Evolutionary conservation across 2,113 vertebrate species (phyloP).

Genomic region (Oxyura jamaicensis): DNA sequence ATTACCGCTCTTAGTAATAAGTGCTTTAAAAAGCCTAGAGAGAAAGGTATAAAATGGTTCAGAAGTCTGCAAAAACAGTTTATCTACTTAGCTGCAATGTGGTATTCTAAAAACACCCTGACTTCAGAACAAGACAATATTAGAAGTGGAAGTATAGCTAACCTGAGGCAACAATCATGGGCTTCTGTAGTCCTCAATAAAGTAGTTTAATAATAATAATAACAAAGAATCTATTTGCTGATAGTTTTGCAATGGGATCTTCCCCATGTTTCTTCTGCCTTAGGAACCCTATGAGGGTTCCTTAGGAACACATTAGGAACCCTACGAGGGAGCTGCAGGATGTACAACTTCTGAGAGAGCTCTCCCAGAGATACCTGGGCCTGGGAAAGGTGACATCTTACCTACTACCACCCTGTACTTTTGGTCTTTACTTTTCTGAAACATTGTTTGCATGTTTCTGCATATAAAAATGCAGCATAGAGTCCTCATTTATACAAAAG

Average conservation of each 20-base stretch:
- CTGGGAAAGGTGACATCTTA: not conserved
- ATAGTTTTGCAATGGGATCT: not conserved
- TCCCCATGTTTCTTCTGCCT: not conserved
- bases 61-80: not conserved
- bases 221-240: not conserved
- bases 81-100: not conserved
- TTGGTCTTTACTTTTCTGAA: not conserved
- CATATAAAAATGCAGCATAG: not conserved
- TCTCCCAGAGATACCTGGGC: not conserved
- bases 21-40: not conserved
- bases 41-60: not conserved
- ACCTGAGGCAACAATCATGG: not conserved
- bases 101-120: not conserved
- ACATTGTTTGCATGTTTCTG: not conserved
- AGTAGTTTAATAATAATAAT: not conserved
- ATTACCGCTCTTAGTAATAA: not conserved
- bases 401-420: not conserved
- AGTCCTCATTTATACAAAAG: not conserved
- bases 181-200: not conserved
- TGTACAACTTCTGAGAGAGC: not conserved
- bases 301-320: too few relatives aligned
- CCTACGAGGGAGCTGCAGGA: accelerated
- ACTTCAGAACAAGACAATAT: not conserved
- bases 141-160: not conserved
- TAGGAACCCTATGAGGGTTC: not conserved